Evolutionary conservation across 2,888 invertebrate genomes (phyloP).

Genomic region (Lepidocyrtoides sp.): DNA sequence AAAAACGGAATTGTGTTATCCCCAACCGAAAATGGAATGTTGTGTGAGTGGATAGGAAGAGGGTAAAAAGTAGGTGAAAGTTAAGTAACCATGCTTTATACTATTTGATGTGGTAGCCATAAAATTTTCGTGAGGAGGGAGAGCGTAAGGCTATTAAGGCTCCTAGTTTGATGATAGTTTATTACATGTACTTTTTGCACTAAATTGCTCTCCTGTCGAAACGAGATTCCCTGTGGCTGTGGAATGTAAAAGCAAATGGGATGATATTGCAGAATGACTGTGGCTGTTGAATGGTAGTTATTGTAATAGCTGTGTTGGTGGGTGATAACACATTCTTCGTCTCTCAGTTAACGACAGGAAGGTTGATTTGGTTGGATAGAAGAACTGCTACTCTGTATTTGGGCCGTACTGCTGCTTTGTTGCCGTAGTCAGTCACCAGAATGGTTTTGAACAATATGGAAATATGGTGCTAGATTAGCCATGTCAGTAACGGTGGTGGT

Average conservation of each 20-base stretch:
- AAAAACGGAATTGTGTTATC: neutral
- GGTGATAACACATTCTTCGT: neutral
- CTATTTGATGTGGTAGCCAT: slow-evolving; percentile 70
- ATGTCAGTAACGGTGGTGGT: neutral
- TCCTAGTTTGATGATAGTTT: slow-evolving; percentile 68
- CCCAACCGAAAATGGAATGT: neutral
- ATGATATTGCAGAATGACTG: neutral
- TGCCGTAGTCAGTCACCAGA: neutral
- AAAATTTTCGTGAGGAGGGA: slow-evolving; percentile 61
- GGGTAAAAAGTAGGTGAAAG: slow-evolving; percentile 60
- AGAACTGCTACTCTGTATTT: neutral
- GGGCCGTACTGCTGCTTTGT: neutral
- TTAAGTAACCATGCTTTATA: slow-evolving; percentile 66
- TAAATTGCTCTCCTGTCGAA: slow-evolving; percentile 76
- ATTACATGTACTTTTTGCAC: slow-evolving; percentile 70
- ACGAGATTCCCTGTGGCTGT: slow-evolving; percentile 69
- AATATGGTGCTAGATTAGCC: neutral
- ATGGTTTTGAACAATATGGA: neutral
- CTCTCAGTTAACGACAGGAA: slow-evolving; percentile 3
- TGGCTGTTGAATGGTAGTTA: neutral
- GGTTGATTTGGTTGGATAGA: slow-evolving; percentile 26
- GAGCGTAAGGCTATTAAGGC: slow-evolving; percentile 53
- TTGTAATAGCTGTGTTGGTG: slow-evolving; percentile 1
- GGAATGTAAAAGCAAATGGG: slow-evolving; percentile 64
- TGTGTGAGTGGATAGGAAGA: slow-evolving; percentile 5